Evolutionary conservation across 2,797 vertebrate genomes (phyloP).

Genomic region (Tragelaphus oryx): DNA sequence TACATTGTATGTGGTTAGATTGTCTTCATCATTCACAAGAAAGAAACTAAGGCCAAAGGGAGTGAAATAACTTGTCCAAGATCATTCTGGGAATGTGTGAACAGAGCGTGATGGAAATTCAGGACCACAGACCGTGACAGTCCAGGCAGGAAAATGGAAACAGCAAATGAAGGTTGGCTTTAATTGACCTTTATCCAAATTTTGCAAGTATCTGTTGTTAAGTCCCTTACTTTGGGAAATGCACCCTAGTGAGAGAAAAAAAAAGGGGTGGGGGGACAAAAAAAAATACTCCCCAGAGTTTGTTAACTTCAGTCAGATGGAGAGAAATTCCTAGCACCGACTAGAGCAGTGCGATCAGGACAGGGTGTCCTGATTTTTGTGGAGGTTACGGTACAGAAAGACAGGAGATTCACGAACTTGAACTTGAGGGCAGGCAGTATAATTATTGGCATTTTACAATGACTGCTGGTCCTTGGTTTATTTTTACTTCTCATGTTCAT

Average conservation of each 20-base stretch:
- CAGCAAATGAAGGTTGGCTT: background rate
- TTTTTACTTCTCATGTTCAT: conserved; percentile 51
- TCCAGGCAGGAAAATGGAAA: background rate
- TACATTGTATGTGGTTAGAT: background rate
- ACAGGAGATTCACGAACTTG: background rate
- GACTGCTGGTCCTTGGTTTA: conserved; percentile 50
- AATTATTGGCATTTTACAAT: conserved; percentile 46
- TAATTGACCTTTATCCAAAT: background rate
- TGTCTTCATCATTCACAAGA: background rate
- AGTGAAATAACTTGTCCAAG: background rate
- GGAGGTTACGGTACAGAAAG: background rate
- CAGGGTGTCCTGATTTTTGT: background rate
- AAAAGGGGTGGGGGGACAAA: fast-evolving
- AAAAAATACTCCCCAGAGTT: background rate
- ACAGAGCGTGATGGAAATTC: background rate
- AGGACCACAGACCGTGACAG: background rate
- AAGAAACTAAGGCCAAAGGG: background rate
- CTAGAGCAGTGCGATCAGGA: background rate
- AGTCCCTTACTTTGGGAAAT: background rate
- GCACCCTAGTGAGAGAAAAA: background rate
- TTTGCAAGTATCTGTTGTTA: background rate
- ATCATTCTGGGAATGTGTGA: background rate
- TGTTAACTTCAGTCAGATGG: background rate
- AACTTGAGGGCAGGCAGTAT: background rate
- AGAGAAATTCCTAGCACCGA: background rate